A percentile compares a stretch with the other conserved stretches of the same genome.
phyloP scores from a whole-genome alignment of 2,797 vertebrate genomes.

The Enteromius radiatus region DNA sequence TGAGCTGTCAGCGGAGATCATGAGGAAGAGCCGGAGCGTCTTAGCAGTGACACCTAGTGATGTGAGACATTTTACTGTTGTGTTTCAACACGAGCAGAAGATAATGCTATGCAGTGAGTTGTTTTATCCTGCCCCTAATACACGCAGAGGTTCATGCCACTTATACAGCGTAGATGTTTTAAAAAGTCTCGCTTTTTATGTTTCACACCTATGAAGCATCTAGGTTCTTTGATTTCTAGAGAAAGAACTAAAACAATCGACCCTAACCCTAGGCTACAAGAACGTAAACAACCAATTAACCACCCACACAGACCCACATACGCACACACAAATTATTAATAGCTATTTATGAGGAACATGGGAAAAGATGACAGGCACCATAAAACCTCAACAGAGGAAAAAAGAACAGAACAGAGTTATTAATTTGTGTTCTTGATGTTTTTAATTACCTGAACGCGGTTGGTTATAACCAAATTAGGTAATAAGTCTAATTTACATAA shows the following conservation, averaged over 20 bases:
- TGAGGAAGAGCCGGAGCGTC: constrained; percentile 97
- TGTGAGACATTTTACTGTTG: constrained; percentile 74
- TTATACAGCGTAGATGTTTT: background rate
- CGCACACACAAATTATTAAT: constrained; percentile 10
- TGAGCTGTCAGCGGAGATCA: constrained; percentile 67
- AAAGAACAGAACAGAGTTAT: background rate
- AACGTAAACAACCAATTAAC: constrained; percentile 15
- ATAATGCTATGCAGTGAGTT: background rate
- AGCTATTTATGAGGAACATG: background rate
- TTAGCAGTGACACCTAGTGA: constrained; percentile 85
- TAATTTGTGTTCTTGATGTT: background rate
- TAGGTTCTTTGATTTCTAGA: background rate
- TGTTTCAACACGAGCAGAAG: background rate
- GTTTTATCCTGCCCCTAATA: background rate
- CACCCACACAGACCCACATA: background rate
- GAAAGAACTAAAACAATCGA: background rate
- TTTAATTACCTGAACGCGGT: background rate
- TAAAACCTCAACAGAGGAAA: background rate
- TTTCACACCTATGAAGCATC: background rate
- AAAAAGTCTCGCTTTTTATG: background rate
- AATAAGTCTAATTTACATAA: background rate
- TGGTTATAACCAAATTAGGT: constrained; percentile 4
- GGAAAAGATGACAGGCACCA: background rate
- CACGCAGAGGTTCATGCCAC: background rate
- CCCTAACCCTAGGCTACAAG: background rate